phyloP scores from a whole-genome alignment of 2,888 invertebrate genomes.

The Synanthedon tipuliformis region DNA sequence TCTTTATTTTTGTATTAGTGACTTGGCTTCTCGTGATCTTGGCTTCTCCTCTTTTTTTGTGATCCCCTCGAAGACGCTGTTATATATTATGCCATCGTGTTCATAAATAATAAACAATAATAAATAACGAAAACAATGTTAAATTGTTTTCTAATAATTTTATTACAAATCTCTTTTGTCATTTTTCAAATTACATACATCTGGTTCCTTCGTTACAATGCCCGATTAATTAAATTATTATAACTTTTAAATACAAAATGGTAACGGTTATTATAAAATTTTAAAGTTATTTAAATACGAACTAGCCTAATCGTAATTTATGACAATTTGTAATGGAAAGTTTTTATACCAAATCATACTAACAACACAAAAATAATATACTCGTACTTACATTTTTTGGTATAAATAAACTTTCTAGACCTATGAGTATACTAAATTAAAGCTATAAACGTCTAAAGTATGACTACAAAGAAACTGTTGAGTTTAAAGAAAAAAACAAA shows the following conservation, averaged over 20 bases:
- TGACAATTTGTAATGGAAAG: constrained; percentile 60
- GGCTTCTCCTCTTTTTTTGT: too few relatives aligned
- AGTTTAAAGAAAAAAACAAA: constrained; percentile 12
- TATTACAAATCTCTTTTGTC: constrained; percentile 48
- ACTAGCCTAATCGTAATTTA: constrained; percentile 40
- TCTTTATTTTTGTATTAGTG: too few relatives aligned
- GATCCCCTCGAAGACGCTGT: not conserved
- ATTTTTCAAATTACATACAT: constrained; percentile 36
- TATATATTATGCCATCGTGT: constrained; percentile 2
- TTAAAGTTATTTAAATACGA: constrained; percentile 39
- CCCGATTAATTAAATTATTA: constrained; percentile 26
- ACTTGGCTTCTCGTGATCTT: too few relatives aligned
- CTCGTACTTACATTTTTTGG: constrained; percentile 62
- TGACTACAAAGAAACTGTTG: constrained; percentile 56
- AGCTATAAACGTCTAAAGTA: constrained; percentile 60
- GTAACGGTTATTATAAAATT: constrained; percentile 46
- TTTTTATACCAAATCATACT: constrained; percentile 57
- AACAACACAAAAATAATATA: constrained; percentile 39
- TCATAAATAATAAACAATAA: not conserved
- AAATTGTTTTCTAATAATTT: constrained; percentile 14
- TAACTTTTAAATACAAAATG: constrained; percentile 41
- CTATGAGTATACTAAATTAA: constrained; percentile 48
- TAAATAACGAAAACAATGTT: not conserved
- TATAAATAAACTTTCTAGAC: constrained; percentile 54
- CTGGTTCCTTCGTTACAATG: constrained; percentile 25